Evolutionary conservation across 2,888 invertebrate genomes (phyloP).

Genomic region (Patella pellucida): DNA sequence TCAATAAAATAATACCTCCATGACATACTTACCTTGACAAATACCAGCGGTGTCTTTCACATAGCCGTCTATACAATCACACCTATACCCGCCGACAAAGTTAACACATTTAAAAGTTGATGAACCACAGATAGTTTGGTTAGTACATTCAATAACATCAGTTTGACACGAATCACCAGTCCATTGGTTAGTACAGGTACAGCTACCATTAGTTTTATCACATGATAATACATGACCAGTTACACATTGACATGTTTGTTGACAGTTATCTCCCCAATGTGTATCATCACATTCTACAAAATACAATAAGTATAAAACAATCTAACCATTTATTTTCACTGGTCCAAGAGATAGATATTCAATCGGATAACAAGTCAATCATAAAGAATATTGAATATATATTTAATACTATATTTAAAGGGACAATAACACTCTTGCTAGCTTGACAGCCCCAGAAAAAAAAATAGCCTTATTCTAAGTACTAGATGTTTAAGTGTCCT

Average conservation of each 20-base stretch:
- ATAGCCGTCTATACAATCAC: background rate
- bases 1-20: no score
- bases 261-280: background rate
- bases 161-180: background rate
- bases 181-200: background rate
- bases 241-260: background rate
- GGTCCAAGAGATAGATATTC: no score
- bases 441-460: no score
- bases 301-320: background rate
- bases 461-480: no score
- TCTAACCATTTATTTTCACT: no score
- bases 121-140: background rate
- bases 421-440: no score
- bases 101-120: background rate
- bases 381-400: no score
- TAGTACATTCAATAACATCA: background rate
- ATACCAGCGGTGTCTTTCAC: background rate
- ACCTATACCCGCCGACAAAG: background rate
- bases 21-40: background rate
- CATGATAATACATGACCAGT: background rate
- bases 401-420: no score
- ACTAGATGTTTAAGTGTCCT: no score
- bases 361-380: no score
- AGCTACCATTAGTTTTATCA: background rate
- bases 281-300: background rate